Evolutionary conservation across 2,113 vertebrate species (phyloP), one percentile per base, ranked within the genome.

Genomic region (Eptatretus burgeri): DNA sequence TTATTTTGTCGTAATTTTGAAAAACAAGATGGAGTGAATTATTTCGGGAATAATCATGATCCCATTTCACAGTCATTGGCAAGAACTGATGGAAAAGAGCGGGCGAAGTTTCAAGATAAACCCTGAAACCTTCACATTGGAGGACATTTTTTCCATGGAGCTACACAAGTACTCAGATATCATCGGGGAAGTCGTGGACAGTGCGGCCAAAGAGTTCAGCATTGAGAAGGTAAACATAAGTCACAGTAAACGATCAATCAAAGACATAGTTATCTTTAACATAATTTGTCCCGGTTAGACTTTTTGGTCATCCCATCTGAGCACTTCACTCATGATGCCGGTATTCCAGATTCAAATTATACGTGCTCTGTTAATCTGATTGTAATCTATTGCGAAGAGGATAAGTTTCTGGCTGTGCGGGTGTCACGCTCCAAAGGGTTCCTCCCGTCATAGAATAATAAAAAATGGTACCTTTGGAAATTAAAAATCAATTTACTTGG

Each of bases 141-240:
- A 91, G 68, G 88, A 87, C 67, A 88, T 98, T 85, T 95, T 98
- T 18, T 74, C 85, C 13, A 93, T 98, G 85, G 84, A 98, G 51
- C 75, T 98, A 49, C 75, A 95, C 72, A 85, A 70, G 53, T 69
- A 93, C 52, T 66, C 71, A 1, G 74, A 74, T 1, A 75, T 85
- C 16, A 85, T 98, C 60, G 73, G 74, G 7, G 80, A 85, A 16
- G 87, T 91, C 12, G 85, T 95, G 8, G 78, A 76, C 1, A 76
- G 77, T 1, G 91, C 87, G 51, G 69, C 83, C 64, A 94, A 93
- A 70, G 89, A 98, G 67, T 80, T 94, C 8, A 75, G 75, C 66
- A 86, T 98, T 56, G 91, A 98, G 73, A 95, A 82, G 82, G 91
- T 79, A 63, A 68, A 65, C 5, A 12, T 10, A 11, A 67, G 63